phyloP scores from a whole-genome alignment of 2,797 vertebrate genomes.

The Cygnus olor region DNA sequence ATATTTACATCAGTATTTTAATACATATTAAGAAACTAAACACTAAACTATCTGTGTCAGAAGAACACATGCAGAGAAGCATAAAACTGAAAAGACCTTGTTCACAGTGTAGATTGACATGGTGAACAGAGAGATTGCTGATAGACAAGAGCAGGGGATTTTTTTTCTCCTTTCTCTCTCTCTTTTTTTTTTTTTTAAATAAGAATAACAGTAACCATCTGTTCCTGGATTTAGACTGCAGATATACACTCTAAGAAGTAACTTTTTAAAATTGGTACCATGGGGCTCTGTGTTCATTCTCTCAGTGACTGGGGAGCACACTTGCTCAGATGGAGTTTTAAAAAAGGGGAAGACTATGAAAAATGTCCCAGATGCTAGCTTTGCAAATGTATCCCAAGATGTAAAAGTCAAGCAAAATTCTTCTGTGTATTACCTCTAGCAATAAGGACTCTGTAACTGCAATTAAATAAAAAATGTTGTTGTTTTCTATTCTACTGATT shows the following conservation, averaged over 20 bases:
- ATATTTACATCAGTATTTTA: not conserved
- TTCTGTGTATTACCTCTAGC: not conserved
- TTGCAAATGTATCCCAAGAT: not conserved
- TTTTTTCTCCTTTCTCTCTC: not conserved
- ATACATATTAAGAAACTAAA: not conserved
- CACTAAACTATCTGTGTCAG: not conserved
- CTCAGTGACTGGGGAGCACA: not conserved
- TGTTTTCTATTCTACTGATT: not conserved
- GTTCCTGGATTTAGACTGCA: conserved; percentile 40
- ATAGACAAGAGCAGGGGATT: not conserved
- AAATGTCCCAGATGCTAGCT: not conserved
- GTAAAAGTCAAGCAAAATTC: not conserved
- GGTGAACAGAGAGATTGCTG: not conserved
- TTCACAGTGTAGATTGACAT: not conserved
- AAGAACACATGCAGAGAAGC: not conserved
- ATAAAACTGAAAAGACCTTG: not conserved
- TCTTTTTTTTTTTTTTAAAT: not conserved
- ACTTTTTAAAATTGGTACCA: not conserved
- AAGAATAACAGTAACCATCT: conserved; percentile 44
- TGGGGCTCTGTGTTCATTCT: not conserved
- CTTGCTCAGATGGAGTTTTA: not conserved
- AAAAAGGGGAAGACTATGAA: not conserved
- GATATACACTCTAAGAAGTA: conserved; percentile 9
- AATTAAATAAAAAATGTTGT: not conserved
- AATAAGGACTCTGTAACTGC: not conserved